Conservation (phyloP, 2,888 invertebrate species). For the Hypolimnas misippus region DNA sequence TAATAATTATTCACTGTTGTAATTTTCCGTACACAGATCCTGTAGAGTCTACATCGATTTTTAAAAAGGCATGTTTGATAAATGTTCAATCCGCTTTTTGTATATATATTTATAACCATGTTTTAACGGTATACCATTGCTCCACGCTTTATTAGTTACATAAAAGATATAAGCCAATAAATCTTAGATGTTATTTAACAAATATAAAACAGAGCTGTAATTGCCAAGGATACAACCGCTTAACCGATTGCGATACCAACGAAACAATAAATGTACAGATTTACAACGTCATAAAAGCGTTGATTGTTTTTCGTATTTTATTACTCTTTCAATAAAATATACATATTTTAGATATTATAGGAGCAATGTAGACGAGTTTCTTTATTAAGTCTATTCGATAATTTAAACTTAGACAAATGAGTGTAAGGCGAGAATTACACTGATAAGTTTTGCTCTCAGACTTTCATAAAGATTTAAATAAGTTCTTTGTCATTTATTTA, state of each 20-base stretch:
- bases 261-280: constrained; percentile 39
- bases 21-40: no score
- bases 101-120: background rate
- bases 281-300: constrained; percentile 39
- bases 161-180: background rate
- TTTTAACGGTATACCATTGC: background rate
- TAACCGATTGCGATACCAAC: constrained; percentile 34
- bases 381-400: constrained; percentile 11
- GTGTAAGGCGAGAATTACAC: no score
- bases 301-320: constrained; percentile 36
- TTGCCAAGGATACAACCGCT: constrained; percentile 37
- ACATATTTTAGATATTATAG: constrained; percentile 24
- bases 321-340: constrained; percentile 32
- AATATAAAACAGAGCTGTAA: constrained; percentile 35
- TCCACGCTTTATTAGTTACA: background rate
- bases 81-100: no score
- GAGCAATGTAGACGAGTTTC: background rate
- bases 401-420: no score
- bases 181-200: constrained; percentile 19
- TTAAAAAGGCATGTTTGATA: no score
- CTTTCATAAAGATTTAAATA: no score
- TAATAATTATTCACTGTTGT: no score
- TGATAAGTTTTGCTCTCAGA: no score
- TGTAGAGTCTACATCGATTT: no score
- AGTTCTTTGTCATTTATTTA: no score